Evolutionary conservation across 2,113 vertebrate genomes (phyloP), one percentile per base, ranked within the genome.

Genomic region (Eubucco bourcierii): DNA sequence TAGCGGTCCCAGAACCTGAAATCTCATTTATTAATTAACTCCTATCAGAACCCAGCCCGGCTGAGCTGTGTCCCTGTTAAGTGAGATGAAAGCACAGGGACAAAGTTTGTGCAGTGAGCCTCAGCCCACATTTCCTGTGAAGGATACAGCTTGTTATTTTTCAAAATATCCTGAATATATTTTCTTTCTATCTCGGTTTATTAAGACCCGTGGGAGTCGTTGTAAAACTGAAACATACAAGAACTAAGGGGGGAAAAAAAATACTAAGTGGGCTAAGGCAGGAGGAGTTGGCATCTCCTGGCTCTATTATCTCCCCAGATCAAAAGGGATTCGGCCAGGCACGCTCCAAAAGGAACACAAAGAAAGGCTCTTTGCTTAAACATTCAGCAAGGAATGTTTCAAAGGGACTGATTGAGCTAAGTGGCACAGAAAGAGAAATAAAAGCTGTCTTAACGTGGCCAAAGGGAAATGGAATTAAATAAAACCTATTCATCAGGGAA

Each of bases 1-100:
- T 93, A 89, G 44, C n/a, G 74, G 84, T 81, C 75, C 50, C 47
- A 68, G 75, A 91, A 88, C 41, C 60, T 66, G 55, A 73, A 95
- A 86, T 86, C 64, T 95, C 72, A 60, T 92, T 95, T 90, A 74
- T 89, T 95, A 95, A 95, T 95, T 87, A 87, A 89, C 75, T 85
- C 50, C n/a, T 87, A 87, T 92, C 95, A 95, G 73, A 82, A 92
- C 88, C 25, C 60, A 85, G 81, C 56, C 23, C 61, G 34, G 70
- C 50, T 94, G 68, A 95, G 87, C 93, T 80, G 39, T 87, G 80
- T 72, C 81, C 79, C 80, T 73, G n/a, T 50, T 83, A 78, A 86
- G 66, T 41, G 61, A 92, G 79, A 91, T 75, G 78, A 88, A 94
- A 94, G 84, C 64, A 68, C 28, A 75, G 58, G 68, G 77, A 80